phyloP scores from a whole-genome alignment of 2,888 invertebrate species.

The Loripinus fragilis region DNA sequence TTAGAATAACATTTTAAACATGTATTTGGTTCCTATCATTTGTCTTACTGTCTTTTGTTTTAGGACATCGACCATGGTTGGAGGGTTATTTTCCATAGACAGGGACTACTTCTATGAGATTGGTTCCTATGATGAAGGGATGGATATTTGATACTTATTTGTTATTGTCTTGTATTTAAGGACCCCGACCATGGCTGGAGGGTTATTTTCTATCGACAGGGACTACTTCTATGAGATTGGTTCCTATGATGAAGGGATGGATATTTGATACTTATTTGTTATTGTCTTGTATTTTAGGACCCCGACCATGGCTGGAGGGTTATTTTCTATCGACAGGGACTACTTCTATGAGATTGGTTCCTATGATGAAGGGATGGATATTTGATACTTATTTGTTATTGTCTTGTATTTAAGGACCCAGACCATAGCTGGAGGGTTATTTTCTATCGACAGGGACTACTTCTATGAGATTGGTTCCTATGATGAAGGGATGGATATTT shows the following conservation, averaged over 20 bases:
- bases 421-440: constrained; percentile 99
- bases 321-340: constrained; percentile 97
- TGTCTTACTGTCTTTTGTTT: too few relatives aligned
- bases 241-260: constrained; percentile 99
- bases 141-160: constrained; percentile 99
- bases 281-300: too few relatives aligned
- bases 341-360: constrained; percentile 99
- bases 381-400: too few relatives aligned
- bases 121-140: constrained; percentile 99
- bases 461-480: constrained; percentile 99
- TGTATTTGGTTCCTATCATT: too few relatives aligned
- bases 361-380: constrained; percentile 99
- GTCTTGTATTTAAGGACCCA: constrained; percentile 87
- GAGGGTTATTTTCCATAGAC: constrained; percentile 97
- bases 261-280: too few relatives aligned
- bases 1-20: too few relatives aligned
- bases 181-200: constrained; percentile 99
- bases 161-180: too few relatives aligned
- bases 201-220: constrained; percentile 96
- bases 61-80: constrained; percentile 98
- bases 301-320: constrained; percentile 99
- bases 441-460: constrained; percentile 97
- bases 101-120: constrained; percentile 98
- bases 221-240: constrained; percentile 99
- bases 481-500: constrained; percentile 99